Conservation (phyloP, 1,140 invertebrate species). For the Trinorchestia longiramus region DNA sequence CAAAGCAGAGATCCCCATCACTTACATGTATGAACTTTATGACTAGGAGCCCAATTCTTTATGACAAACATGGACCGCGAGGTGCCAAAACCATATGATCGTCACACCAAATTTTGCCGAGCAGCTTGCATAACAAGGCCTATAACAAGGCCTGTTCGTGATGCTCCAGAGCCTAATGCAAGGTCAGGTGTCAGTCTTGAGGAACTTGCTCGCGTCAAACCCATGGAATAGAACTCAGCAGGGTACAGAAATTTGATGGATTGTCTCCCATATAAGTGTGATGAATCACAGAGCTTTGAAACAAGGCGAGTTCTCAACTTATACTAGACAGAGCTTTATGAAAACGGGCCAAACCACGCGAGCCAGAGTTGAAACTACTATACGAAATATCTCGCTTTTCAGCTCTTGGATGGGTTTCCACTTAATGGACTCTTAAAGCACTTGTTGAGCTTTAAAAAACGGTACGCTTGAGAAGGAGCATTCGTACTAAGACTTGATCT, state of each 20-base stretch:
- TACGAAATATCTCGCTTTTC: background rate
- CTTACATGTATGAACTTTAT: background rate
- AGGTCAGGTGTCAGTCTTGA: background rate
- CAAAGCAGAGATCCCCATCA: background rate
- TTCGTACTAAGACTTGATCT: background rate
- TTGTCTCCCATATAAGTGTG: background rate
- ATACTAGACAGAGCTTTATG: background rate
- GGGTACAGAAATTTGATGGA: background rate
- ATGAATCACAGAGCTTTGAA: background rate
- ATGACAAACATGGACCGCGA: background rate
- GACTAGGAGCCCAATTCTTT: background rate
- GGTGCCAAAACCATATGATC: background rate
- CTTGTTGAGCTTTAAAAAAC: background rate
- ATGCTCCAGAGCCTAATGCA: background rate
- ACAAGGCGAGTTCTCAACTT: background rate
- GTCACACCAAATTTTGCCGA: background rate
- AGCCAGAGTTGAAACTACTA: background rate
- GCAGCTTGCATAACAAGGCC: background rate
- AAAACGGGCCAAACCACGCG: too few relatives aligned
- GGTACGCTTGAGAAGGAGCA: background rate
- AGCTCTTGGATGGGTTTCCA: background rate
- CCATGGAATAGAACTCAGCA: background rate
- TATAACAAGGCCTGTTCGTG: background rate
- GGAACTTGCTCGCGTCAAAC: background rate
- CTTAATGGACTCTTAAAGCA: background rate